Base-by-base conservation (phyloP, 1,140 invertebrate genomes). In the Drosophila orosa region DNA sequence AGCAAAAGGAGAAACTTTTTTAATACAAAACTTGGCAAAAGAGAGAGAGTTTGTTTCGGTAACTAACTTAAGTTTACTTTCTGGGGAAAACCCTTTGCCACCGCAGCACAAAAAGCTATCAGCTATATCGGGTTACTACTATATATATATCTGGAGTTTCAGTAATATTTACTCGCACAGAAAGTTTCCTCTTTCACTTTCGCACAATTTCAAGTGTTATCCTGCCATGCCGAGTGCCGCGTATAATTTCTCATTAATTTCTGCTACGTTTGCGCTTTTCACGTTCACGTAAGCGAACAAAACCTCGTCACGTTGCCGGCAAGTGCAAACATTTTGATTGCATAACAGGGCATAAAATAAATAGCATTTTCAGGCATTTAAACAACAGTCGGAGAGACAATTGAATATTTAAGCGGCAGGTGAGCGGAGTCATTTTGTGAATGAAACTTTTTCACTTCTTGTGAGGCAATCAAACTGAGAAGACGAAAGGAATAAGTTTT, bases 161-260 rank as follows among this genome's bases (percentile, higher is more conserved):
- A 35, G 29, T 40, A 24, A 19, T 65, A 67, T 65, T 66, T 62
- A 63, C 65, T 25, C 29, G 10, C 33, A 24, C 39, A 48, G 8
- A 71, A 58, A 69, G 50, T 71, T 71, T 48, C 22, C 33, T 45
- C 56, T 71, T 69, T 69, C 50, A 69, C 63, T 69, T 69, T 69
- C 24, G 29, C 50, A 69, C 67, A 56, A 57, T 57, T 71, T 69
- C 52, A 39, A 71, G 50, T 45, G 67, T 63, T 78, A 54, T 59
- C 48, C 48, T 17, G 25, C 27, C 59, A 15, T 17, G 13, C 19
- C 72, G 63, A 57, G 75, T 63, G 60, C 57, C 52, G 61, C 57
- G 61, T 78, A 82, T 82, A 86, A 87, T 82, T 78, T 87, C 83
- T 78, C 82, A 85, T 85, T 85, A 85, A 85, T 86, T 85, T 85